These are phyloP conservation scores for Brotula barbata DNA, from an alignment of 2,797 vertebrate genomes.

Conservation along the genomic window DNA sequence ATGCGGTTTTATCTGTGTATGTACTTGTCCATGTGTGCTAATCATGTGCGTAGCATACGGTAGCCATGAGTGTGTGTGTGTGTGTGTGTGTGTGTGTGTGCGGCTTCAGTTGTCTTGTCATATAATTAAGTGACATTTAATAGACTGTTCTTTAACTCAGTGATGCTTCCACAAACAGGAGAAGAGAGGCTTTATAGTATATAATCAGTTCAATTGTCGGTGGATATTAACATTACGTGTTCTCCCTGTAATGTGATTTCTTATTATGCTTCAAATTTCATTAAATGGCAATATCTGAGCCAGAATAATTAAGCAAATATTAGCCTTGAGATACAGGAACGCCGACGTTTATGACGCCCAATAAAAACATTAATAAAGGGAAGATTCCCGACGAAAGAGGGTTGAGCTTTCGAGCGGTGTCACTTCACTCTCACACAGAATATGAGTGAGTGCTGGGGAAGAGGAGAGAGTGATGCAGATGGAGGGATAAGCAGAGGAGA, in stretches of 20 bases:
- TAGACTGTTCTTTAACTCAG: conserved; percentile 66
- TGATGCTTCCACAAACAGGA: conserved; percentile 54
- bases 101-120: conserved; percentile 60
- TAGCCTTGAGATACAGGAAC: conserved; percentile 54
- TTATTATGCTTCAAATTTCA: conserved; percentile 77
- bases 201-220: conserved; percentile 73
- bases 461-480: too few relatives aligned
- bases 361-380: conserved; percentile 77
- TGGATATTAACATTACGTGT: conserved; percentile 69
- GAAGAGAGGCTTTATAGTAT: conserved; percentile 63
- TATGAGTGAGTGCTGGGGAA: conserved; percentile 8
- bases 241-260: conserved; percentile 65
- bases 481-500: conserved; percentile 38
- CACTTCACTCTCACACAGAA: conserved; percentile 4
- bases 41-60: conserved; percentile 20
- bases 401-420: conserved; percentile 66
- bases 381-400: conserved; percentile 58
- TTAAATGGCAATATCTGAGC: conserved; percentile 73
- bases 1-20: conserved; percentile 22
- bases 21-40: neutral
- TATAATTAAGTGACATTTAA: conserved; percentile 80
- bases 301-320: conserved; percentile 78
- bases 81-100: conserved; percentile 14
- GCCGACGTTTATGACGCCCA: conserved; percentile 62
- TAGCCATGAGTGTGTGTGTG: conserved; percentile 24